Evolutionary conservation across 2,113 vertebrate species (phyloP), one percentile per base, ranked within the genome.

Genomic region (Podarcis muralis): DNA sequence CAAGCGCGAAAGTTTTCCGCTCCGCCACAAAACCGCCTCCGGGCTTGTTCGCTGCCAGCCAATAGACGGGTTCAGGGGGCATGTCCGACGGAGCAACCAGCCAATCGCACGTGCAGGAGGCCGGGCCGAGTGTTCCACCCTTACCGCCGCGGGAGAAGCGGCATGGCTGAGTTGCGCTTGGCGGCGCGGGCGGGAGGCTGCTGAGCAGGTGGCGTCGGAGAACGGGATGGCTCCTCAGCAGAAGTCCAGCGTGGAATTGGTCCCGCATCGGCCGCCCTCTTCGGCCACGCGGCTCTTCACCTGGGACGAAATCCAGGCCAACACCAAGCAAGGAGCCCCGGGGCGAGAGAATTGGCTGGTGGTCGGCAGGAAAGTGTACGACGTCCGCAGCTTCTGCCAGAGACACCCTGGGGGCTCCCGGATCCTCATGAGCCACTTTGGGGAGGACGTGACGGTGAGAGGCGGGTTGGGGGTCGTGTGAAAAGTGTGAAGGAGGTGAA

Each of bases 361-460:
- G 83, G 93, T 97, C 71, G 92, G 96, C 43, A 92, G 96, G 40
- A 95, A 93, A 65, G 96, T 97, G 78, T 97, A 97, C 87, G 78
- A 97, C 89, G 69, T 97, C 91, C 92, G 90, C 80, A 81, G 93
- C 32, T 97, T 95, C 80, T 8, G 0, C 12, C 83, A 79, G 48
- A 89, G 93, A 78, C 96, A 97, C 86, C 96, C 96, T 1, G 96
- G 96, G 1, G 96, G 96, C 53, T 69, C 89, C 32, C 94, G 95
- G 16, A 92, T 96, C 48, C 85, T 97, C 77, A 87, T 74, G 68
- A 95, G 95, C 94, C 96, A 97, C 83, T 94, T 96, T 0, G 96
- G 96, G 9, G 93, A 97, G 92, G 96, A 96, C 27, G 96, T 94
- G 1, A 96, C 96, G 95, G 96, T 97, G 89, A 92, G 95, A 30